Evolutionary conservation across 1,140 invertebrate species (phyloP).

Genomic region (Xylocopa sonorina): DNA sequence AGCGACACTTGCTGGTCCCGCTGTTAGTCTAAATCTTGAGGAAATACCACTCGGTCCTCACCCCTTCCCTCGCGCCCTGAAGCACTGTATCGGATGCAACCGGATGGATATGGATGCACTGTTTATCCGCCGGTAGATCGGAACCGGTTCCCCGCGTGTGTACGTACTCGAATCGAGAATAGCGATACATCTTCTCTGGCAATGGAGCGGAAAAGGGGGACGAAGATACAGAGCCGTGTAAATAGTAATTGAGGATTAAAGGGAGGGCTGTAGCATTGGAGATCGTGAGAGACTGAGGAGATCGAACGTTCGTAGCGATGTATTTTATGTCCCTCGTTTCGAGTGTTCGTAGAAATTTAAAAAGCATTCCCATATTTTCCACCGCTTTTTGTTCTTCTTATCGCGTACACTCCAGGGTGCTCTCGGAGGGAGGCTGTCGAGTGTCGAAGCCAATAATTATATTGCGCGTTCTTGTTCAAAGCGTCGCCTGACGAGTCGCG

Average conservation of each 20-base stretch:
- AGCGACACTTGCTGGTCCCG: slow-evolving; percentile 22
- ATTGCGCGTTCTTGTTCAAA: not conserved
- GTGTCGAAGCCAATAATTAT: too few species aligned
- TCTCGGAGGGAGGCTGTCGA: too few species aligned
- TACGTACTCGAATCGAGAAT: slow-evolving; percentile 24
- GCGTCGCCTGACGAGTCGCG: not conserved
- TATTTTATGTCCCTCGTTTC: too few species aligned
- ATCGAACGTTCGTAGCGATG: too few species aligned
- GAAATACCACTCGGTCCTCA: slow-evolving; percentile 42
- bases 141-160: not conserved
- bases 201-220: not conserved
- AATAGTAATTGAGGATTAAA: slow-evolving; percentile 9
- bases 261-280: too few species aligned
- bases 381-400: too few species aligned
- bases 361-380: too few species aligned
- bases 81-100: not conserved
- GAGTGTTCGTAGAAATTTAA: too few species aligned
- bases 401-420: too few species aligned
- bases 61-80: not conserved
- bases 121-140: slow-evolving; percentile 20
- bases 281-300: too few species aligned
- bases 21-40: slow-evolving; percentile 49
- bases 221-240: not conserved
- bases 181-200: not conserved
- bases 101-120: not conserved